These are phyloP conservation scores for Pantelozetes paolii DNA, from an alignment of 2,888 invertebrate species.

Conservation along the genomic window DNA sequence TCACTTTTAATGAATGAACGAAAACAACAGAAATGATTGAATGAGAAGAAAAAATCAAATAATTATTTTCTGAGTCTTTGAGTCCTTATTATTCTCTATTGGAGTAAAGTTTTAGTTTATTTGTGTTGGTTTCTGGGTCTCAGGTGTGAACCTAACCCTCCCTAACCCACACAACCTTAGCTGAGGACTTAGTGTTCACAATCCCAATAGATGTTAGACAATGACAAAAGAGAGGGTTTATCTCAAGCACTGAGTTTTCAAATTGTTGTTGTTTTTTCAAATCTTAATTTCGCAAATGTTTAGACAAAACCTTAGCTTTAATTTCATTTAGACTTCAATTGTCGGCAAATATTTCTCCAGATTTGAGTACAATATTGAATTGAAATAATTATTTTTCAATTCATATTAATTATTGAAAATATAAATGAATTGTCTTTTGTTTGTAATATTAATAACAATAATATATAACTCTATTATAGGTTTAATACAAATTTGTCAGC, in stretches of 20 bases:
- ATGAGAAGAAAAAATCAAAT: neutral
- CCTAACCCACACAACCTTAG: neutral
- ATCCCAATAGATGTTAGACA: constrained; percentile 11
- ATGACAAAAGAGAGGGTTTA: neutral
- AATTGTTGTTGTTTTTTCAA: too few species aligned
- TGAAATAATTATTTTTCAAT: too few species aligned
- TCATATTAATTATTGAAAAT: too few species aligned
- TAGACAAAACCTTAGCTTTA: too few species aligned
- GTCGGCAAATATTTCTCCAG: too few species aligned
- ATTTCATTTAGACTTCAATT: too few species aligned
- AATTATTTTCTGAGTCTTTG: constrained; percentile 5
- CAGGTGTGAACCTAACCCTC: constrained; percentile 3
- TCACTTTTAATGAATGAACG: constrained; percentile 10
- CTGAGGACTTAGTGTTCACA: neutral
- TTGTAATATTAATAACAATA: neutral
- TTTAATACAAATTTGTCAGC: neutral
- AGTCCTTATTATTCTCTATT: too few species aligned
- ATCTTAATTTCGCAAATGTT: too few species aligned
- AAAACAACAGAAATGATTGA: constrained; percentile 10
- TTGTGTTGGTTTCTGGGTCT: constrained; percentile 6
- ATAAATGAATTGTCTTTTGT: too few species aligned
- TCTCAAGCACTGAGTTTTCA: too few species aligned
- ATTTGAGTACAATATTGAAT: too few species aligned
- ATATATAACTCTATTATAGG: constrained; percentile 17
- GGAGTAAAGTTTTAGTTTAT: neutral